These are phyloP conservation scores for Ceyx erithaca DNA, from an alignment of 2,797 vertebrate genomes.

Conservation along the genomic window DNA sequence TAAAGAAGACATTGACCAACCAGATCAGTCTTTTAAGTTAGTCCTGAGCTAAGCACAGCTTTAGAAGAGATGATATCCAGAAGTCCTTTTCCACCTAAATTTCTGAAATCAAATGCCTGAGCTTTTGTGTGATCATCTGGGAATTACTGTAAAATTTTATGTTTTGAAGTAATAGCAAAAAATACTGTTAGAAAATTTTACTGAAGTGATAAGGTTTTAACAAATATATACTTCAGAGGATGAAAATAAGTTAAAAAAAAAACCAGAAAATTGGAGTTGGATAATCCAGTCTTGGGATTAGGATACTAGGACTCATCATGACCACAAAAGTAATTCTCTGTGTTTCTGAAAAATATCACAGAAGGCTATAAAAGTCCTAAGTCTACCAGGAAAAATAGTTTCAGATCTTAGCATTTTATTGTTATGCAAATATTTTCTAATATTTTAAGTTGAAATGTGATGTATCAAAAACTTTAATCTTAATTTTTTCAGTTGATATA, in stretches of 20 bases:
- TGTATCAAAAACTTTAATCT: background rate
- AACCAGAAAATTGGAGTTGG: background rate
- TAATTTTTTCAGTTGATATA: background rate
- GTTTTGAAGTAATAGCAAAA: background rate
- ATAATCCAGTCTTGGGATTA: rapidly evolving
- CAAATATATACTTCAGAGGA: background rate
- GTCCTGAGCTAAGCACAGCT: background rate
- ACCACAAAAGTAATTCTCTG: background rate
- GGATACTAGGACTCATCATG: background rate
- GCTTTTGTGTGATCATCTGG: background rate
- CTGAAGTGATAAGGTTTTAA: background rate
- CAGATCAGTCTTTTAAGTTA: background rate
- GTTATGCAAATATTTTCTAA: background rate
- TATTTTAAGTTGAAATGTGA: background rate
- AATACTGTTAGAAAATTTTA: background rate
- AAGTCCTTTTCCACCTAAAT: background rate
- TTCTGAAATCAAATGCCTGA: background rate
- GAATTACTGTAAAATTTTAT: background rate
- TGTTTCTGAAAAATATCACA: background rate
- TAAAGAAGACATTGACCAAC: background rate
- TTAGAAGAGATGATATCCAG: background rate
- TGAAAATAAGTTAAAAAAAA: background rate
- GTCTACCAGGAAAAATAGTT: background rate
- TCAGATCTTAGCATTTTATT: background rate
- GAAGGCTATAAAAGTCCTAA: background rate